A percentile compares a stretch with the other conserved stretches of the same genome.
phyloP scores from a whole-genome alignment of 2,888 invertebrate genomes.

The Athetis lepigone region DNA sequence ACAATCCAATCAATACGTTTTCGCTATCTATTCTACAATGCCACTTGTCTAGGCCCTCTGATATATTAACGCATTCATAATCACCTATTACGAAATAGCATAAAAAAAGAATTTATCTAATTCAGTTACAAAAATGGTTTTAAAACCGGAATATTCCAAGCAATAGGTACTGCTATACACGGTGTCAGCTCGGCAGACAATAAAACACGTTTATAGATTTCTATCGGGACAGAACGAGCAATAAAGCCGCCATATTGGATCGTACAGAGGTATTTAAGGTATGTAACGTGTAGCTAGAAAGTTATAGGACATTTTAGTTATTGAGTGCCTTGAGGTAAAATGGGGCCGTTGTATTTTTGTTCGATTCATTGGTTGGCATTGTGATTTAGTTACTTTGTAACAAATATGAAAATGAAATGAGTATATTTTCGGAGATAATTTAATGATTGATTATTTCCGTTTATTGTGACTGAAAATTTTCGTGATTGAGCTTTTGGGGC shows the following conservation, averaged over 20 bases:
- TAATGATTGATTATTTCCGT: no score
- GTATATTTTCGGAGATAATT: no score
- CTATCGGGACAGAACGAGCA: conserved; percentile 60
- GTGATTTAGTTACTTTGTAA: neutral
- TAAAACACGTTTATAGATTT: conserved; percentile 66
- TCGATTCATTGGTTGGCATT: neutral
- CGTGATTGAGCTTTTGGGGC: no score
- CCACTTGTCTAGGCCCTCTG: no score
- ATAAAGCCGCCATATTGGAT: conserved; percentile 58
- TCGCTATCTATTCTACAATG: no score
- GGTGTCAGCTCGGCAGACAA: conserved; percentile 60
- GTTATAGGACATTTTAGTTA: conserved; percentile 46
- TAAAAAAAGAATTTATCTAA: conserved; percentile 12
- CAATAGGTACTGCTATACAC: conserved; percentile 36
- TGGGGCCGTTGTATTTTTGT: conserved; percentile 8
- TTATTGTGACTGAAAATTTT: no score
- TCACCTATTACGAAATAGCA: no score
- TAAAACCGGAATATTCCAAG: conserved; percentile 43
- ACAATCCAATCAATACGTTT: no score
- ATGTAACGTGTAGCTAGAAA: conserved; percentile 36
- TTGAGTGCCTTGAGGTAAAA: conserved; percentile 40
- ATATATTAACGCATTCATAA: no score
- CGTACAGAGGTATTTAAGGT: conserved; percentile 59
- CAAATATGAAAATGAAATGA: no score
- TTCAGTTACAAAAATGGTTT: conserved; percentile 30